Evolutionary conservation across 2,888 invertebrate species (phyloP), one percentile per base, ranked within the genome.

Genomic region (Prenolepis imparis): DNA sequence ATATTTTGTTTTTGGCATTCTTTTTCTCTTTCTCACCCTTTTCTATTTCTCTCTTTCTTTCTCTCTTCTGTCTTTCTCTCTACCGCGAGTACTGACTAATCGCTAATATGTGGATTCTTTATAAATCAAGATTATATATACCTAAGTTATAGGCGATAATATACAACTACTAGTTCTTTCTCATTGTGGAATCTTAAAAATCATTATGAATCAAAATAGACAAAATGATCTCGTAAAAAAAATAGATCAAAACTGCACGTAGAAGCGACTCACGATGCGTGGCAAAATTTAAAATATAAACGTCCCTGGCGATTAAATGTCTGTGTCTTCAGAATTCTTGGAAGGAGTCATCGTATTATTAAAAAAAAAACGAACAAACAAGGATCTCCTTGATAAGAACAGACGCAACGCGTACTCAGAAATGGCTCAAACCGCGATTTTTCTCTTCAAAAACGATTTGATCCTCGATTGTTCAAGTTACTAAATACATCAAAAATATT

Each of bases 81-180:
- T 90, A 90, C 89, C 84, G 87, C 86, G 85, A 86, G 85, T 85
- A 89, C 77, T 78, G 72, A 88, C 86, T 90, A 90, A 83, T 67
- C 82, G 73, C 88, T 89, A 89, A 80, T 28, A 66, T 66, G 83
- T 86, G 77, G 74, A 90, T 90, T 87, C 84, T 85, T 84, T 84
- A 83, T 86, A 87, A 89, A 90, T 83, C 68, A 84, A 89, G 89
- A 89, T 85, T 86, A 87, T 74, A 78, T 83, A 83, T 61, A 61
- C 28, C 59, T 74, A 75, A 68, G 68, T 78, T 44, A 78, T 61
- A 81, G 74, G 84, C 82, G 84, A 85, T 84, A 86, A 86, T 82
- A 84, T 86, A 84, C 83, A 86, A 89, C 74, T 86, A 86, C 84
- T 52, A 73, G 57, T 77, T 78, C 68, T 36, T 44, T 85, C 83